Evolutionary conservation across 1,140 invertebrate genomes (phyloP).

Genomic region (Drosophila aff.): DNA sequence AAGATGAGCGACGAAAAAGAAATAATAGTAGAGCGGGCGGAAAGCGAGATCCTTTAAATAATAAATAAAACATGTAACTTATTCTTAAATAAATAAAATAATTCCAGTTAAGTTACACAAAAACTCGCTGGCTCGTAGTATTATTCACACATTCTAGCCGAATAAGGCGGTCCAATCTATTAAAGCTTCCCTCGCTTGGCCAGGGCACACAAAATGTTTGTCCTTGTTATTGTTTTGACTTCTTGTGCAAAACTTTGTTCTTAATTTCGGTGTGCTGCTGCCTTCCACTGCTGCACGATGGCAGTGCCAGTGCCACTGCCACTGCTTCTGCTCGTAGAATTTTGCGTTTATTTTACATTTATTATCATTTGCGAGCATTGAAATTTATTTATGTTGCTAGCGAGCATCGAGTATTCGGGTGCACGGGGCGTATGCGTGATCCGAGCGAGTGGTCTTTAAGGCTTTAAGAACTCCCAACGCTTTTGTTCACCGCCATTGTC

Average conservation of each 20-base stretch:
- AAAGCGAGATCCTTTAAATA: too few species aligned
- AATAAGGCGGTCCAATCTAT: background rate
- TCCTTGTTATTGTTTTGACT: conserved; percentile 83
- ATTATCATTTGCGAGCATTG: conserved; percentile 81
- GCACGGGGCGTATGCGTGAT: conserved; percentile 63
- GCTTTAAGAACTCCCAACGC: conserved; percentile 43
- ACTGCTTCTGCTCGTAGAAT: conserved; percentile 42
- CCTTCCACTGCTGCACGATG: conserved; percentile 1
- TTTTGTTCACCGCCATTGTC: conserved; percentile 61
- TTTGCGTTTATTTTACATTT: conserved; percentile 82
- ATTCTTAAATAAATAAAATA: too few species aligned
- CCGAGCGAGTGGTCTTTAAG: conserved; percentile 35
- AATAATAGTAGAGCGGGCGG: too few species aligned
- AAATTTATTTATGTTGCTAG: conserved; percentile 75
- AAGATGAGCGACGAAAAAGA: too few species aligned
- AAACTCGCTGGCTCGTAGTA: background rate
- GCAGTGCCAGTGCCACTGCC: conserved; percentile 20
- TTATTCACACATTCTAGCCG: too few species aligned
- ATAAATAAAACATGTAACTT: background rate
- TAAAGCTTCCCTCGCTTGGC: conserved; percentile 39
- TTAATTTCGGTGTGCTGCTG: conserved; percentile 68
- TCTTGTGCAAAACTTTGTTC: conserved; percentile 77
- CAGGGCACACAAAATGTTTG: conserved; percentile 54
- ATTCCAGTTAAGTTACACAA: background rate
- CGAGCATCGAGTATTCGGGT: conserved; percentile 9